Percentiles rank a stretch among this genome's conserved stretches.
Conservation (phyloP, 2,888 invertebrate species). For the Ochropleura plecta region DNA sequence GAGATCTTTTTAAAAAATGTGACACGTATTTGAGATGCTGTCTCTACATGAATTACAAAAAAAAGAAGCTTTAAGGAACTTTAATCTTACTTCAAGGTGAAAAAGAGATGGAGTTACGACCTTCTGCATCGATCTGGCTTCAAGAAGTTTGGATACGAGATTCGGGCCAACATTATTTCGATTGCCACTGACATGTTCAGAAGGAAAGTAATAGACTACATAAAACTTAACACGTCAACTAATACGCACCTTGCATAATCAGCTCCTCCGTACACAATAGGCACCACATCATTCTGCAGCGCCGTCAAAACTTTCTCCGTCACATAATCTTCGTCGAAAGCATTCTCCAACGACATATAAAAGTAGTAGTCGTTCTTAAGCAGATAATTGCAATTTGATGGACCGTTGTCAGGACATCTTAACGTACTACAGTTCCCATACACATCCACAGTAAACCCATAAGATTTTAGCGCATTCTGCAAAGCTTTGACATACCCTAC, state of each 20-base stretch:
- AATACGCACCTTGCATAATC: conserved; percentile 89
- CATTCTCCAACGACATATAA: conserved; percentile 94
- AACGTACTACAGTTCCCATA: conserved; percentile 89
- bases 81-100: no score
- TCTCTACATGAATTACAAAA: no score
- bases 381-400: conserved; percentile 75
- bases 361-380: conserved; percentile 92
- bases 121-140: no score
- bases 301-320: conserved; percentile 91
- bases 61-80: no score
- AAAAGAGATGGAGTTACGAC: no score
- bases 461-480: conserved; percentile 70
- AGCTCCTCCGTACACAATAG: conserved; percentile 92
- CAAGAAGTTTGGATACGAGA: no score
- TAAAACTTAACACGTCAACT: background rate
- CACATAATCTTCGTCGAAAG: conserved; percentile 90
- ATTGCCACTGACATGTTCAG: no score
- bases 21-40: no score
- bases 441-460: conserved; percentile 84
- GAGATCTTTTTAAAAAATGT: no score
- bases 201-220: no score
- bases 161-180: no score
- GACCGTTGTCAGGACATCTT: conserved; percentile 71
- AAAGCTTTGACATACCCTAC: conserved; percentile 71
- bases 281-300: conserved; percentile 91